These are phyloP conservation scores for Meriones unguiculatus DNA, from an alignment of 2,113 vertebrate genomes.

Conservation along the genomic window DNA sequence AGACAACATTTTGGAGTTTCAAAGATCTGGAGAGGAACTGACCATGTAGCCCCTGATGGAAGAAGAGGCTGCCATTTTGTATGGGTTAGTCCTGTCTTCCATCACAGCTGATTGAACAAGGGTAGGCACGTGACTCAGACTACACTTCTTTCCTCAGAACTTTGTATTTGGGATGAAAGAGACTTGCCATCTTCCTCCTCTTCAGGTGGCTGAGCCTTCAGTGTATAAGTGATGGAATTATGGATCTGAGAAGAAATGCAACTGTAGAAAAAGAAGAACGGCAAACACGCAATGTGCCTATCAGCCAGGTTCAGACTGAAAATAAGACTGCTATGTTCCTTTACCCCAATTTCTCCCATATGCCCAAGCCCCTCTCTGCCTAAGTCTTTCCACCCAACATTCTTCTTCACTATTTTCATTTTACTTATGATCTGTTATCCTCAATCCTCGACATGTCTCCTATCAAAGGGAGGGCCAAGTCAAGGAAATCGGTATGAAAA, in stretches of 20 bases:
- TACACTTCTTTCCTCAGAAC: not conserved
- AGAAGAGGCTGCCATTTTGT: not conserved
- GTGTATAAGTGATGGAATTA: not conserved
- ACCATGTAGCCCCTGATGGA: not conserved
- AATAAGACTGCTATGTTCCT: not conserved
- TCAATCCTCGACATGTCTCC: not conserved
- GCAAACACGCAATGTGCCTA: not conserved
- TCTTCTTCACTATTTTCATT: not conserved
- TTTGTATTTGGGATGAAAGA: not conserved
- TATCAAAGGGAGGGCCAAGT: not conserved
- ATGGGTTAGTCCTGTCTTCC: not conserved
- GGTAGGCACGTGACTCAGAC: not conserved
- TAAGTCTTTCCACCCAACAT: not conserved
- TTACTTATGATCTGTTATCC: not conserved
- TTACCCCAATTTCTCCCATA: too few relatives aligned
- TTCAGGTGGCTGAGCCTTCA: not conserved
- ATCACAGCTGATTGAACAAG: not conserved
- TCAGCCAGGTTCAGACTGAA: not conserved
- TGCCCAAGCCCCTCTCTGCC: too few relatives aligned
- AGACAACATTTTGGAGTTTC: not conserved
- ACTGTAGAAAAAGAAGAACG: not conserved
- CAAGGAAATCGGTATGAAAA: not conserved
- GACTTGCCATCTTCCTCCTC: not conserved
- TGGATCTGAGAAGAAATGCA: not conserved
- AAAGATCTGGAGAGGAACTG: not conserved